Evolutionary conservation across 2,113 vertebrate species (phyloP), one percentile per base, ranked within the genome.

Genomic region (Opisthocomus hoazin): DNA sequence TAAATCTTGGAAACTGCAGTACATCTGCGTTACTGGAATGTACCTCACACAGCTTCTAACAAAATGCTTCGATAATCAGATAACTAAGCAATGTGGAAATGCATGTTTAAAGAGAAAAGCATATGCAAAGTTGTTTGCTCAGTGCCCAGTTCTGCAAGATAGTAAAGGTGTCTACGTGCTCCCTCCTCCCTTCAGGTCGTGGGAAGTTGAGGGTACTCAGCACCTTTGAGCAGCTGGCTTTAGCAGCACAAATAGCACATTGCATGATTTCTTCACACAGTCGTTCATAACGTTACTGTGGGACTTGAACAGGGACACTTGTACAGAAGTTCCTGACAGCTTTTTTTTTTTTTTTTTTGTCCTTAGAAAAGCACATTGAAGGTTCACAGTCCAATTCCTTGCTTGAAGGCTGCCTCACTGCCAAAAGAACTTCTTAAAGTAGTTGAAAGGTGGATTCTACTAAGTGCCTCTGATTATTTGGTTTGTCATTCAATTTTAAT

Each of bases 41-140:
- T 88, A 85, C 69, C 69, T 92, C 3, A 1, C 77, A 80, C 29
- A 45, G 70, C 77, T 94, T 88, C 96, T 93, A 88, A 91, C 90
- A 74, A 88, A 96, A 89, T 26, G 71, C 77, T 90, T 96, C 94
- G 77, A 84, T 89, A 85, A 94, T 91, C 87, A 95, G 92, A 73
- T 92, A 97, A 96, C 94, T 95, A 94, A 91, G 93, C 71, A 86
- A n/a, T 53, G 36, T 51, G 89, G 76, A 93, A 95, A 61, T 58
- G 51, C 41, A 43, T 37, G 43, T 75, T 97, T 95, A 93, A 96
- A 95, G 92, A 94, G 73, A 53, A 90, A 76, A 87, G 18, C 11
- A 11, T 12, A 13, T 20, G 51, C 22, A 74, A 60, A 27, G 12
- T 39, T 45, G 12, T 26, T 83, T 75, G 22, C 30, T 70, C 27